phyloP scores from a whole-genome alignment of 2,888 invertebrate species.

The Cephus nigrinus region DNA sequence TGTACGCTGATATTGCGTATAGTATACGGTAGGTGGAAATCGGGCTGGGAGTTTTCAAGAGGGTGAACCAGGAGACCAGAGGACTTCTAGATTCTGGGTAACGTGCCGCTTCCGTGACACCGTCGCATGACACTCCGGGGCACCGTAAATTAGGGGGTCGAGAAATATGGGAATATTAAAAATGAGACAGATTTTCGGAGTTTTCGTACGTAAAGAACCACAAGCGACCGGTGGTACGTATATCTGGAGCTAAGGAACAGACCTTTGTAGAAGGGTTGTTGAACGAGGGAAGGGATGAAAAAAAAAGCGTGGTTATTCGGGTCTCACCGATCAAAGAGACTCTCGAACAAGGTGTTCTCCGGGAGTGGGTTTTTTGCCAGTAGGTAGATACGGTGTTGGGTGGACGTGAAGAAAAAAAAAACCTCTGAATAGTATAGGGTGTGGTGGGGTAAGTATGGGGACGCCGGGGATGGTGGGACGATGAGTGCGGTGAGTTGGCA shows the following conservation, averaged over 20 bases:
- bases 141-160: constrained; percentile 15
- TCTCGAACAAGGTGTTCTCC: background rate
- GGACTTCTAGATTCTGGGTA: constrained; percentile 16
- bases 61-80: background rate
- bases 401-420: constrained; percentile 4
- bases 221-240: background rate
- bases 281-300: constrained; percentile 20
- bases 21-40: background rate
- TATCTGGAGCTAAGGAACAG: background rate
- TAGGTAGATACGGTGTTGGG: background rate
- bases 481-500: background rate
- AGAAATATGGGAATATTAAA: constrained; percentile 23
- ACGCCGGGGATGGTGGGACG: background rate
- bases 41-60: constrained; percentile 14
- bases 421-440: background rate
- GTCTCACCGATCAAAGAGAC: constrained; percentile 11
- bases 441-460: background rate
- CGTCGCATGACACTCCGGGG: constrained; percentile 16
- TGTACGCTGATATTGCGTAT: background rate
- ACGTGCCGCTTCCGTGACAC: constrained; percentile 22
- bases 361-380: background rate
- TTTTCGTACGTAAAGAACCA: background rate
- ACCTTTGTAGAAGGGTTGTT: background rate
- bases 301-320: constrained; percentile 51
- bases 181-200: constrained; percentile 15